Percentiles rank a stretch among this genome's conserved stretches.
Evolutionary conservation across 2,797 vertebrate genomes (phyloP).

Genomic region (Schizothorax lantsangensis): DNA sequence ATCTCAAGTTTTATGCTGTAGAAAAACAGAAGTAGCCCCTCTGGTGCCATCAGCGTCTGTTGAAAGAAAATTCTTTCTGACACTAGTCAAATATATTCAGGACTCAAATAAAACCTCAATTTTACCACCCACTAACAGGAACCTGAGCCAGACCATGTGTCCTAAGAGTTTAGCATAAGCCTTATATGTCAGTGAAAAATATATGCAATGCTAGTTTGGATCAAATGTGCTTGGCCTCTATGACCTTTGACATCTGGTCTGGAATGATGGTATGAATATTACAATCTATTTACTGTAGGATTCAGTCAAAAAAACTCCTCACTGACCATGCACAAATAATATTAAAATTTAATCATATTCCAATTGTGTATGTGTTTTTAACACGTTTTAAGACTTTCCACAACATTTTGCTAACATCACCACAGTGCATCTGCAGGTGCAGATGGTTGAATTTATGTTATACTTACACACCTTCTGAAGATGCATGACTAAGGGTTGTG

Average conservation of each 20-base stretch:
- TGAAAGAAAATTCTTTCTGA: constrained; percentile 38
- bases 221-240: background rate
- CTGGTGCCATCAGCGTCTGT: constrained; percentile 38
- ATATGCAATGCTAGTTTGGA: constrained; percentile 10
- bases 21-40: constrained; percentile 38
- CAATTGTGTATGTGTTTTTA: background rate
- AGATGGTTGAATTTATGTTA: background rate
- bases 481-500: background rate
- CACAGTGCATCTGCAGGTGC: background rate
- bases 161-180: constrained; percentile 32
- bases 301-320: background rate
- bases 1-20: constrained; percentile 11
- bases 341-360: background rate
- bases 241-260: constrained; percentile 16
- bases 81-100: constrained; percentile 49
- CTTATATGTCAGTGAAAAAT: background rate
- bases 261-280: background rate
- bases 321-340: background rate
- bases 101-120: constrained; percentile 27
- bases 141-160: constrained; percentile 11
- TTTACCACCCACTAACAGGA: constrained; percentile 28
- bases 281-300: background rate
- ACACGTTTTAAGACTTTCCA: background rate
- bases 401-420: background rate
- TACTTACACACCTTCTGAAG: background rate